Evolutionary conservation across 2,113 vertebrate species (phyloP).

Genomic region (Python bivittatus): DNA sequence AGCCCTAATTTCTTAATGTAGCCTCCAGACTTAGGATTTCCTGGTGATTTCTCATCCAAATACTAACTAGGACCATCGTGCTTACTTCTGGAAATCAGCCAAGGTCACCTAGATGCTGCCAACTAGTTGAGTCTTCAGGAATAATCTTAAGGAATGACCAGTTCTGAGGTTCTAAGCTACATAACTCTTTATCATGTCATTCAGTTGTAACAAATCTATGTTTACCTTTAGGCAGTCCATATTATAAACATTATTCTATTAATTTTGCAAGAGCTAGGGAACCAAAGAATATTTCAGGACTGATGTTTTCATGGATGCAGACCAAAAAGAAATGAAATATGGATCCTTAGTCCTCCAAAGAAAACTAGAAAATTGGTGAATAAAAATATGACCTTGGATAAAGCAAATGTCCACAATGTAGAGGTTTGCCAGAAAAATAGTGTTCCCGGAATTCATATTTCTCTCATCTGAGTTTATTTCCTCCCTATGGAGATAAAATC

Average conservation of each 20-base stretch:
- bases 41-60: neutral
- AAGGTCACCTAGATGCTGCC: neutral
- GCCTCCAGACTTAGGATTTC: neutral
- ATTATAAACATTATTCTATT: constrained; percentile 42
- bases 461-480: neutral
- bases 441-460: neutral
- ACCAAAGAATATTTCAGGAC: constrained; percentile 50
- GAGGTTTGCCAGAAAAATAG: constrained; percentile 2
- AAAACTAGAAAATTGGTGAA: constrained; percentile 11
- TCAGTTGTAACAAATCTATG: constrained; percentile 35
- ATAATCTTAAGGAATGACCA: neutral
- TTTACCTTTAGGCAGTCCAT: constrained; percentile 29
- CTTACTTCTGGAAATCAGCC: neutral
- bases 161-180: constrained; percentile 29
- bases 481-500: neutral
- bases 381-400: neutral
- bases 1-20: neutral
- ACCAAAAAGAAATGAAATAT: constrained; percentile 43
- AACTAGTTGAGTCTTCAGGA: neutral
- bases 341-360: constrained; percentile 28
- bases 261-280: constrained; percentile 49
- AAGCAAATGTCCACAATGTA: neutral
- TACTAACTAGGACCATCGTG: neutral
- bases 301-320: neutral
- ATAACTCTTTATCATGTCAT: constrained; percentile 23